Percentiles rank a stretch among this genome's conserved stretches.
Conservation (phyloP, 2,113 vertebrate genomes). For the Pantherophis guttatus region DNA sequence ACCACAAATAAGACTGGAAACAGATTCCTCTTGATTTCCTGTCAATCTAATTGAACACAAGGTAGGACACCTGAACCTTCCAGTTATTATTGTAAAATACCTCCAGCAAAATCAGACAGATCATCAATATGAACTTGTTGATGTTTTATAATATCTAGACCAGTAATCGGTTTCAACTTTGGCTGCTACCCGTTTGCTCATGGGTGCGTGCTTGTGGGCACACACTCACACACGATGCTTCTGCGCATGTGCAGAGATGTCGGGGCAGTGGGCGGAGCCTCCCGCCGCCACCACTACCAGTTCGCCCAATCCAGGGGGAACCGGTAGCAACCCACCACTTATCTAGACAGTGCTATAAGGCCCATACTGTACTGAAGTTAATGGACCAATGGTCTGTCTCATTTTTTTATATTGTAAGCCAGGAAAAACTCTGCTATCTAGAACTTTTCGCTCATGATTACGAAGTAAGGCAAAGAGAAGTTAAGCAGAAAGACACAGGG, state of each 20-base stretch:
- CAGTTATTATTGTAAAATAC: neutral
- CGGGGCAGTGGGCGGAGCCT: too few relatives aligned
- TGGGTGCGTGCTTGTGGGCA: too few relatives aligned
- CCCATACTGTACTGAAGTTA: neutral
- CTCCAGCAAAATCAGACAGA: neutral
- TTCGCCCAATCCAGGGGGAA: too few relatives aligned
- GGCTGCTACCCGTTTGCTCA: too few relatives aligned
- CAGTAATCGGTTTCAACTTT: too few relatives aligned
- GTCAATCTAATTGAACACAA: neutral
- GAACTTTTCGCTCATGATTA: neutral
- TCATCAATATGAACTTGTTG: neutral
- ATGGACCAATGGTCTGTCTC: neutral
- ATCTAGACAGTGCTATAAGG: neutral
- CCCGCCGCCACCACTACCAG: too few relatives aligned
- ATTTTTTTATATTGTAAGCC: neutral
- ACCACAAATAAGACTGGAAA: neutral
- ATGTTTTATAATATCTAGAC: neutral
- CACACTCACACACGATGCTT: too few relatives aligned
- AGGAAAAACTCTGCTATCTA: neutral
- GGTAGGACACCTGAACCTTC: neutral
- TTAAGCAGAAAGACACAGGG: neutral
- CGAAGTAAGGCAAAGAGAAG: neutral
- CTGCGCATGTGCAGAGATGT: too few relatives aligned
- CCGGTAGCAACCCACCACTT: too few relatives aligned
- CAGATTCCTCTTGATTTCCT: neutral